Evolutionary conservation across 2,888 invertebrate genomes (phyloP).

Genomic region (Eueremaeus valkanovi): DNA sequence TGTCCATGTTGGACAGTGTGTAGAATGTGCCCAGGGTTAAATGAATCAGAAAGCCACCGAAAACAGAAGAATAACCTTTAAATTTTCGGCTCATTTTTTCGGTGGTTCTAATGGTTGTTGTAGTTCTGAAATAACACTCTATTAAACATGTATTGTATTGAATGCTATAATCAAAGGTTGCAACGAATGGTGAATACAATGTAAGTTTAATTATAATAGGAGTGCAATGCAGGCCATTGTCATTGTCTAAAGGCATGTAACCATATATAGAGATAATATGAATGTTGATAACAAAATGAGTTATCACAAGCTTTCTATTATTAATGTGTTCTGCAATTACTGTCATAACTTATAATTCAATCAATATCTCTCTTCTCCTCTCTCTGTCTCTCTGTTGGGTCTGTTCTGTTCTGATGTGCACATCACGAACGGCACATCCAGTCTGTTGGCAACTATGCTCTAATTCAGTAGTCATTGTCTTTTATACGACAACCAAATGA

Average conservation of each 20-base stretch:
- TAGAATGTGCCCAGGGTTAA: conserved; percentile 48
- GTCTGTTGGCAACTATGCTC: background rate
- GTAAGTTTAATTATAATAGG: background rate
- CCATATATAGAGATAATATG: conserved; percentile 15
- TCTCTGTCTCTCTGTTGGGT: too few species aligned
- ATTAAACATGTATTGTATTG: background rate
- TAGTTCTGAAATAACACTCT: too few species aligned
- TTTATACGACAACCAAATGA: background rate
- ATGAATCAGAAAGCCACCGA: conserved; percentile 48
- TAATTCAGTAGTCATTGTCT: conserved; percentile 8
- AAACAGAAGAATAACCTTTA: conserved; percentile 43
- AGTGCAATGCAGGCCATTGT: conserved; percentile 2
- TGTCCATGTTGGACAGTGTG: conserved; percentile 44
- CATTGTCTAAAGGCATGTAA: conserved; percentile 22
- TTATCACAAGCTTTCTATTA: conserved; percentile 20
- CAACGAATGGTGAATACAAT: background rate
- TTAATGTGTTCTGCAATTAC: conserved; percentile 34
- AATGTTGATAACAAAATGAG: conserved; percentile 18
- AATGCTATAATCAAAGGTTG: background rate
- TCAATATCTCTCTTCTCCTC: conserved; percentile 23
- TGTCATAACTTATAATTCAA: conserved; percentile 31
- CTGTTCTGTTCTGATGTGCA: too few species aligned
- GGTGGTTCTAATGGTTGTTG: background rate
- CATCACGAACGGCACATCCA: background rate
- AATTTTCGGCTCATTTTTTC: background rate